Evolutionary conservation across 2,888 invertebrate genomes (phyloP).

Genomic region (Aspidiotus rigidus): DNA sequence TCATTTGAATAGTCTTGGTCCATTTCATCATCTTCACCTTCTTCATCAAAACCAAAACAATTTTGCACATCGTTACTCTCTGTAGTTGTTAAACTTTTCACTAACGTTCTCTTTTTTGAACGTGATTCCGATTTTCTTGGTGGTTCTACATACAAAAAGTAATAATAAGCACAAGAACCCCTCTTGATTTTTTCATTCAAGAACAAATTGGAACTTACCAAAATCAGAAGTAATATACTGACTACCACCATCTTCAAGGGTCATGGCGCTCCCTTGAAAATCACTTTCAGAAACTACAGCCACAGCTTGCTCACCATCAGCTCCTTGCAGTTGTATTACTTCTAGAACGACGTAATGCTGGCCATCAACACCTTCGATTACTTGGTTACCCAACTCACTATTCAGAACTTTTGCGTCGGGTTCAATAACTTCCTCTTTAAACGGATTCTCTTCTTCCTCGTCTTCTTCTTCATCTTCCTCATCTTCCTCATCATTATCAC

Average conservation of each 20-base stretch:
- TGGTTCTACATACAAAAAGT: background rate
- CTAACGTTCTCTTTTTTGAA: background rate
- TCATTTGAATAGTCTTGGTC: conserved; percentile 1
- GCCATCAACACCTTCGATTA: conserved; percentile 62
- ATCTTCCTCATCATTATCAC: conserved; percentile 39
- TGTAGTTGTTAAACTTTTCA: conserved; percentile 16
- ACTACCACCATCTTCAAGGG: background rate
- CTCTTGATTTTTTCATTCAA: background rate
- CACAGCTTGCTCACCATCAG: conserved; percentile 43
- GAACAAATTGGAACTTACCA: conserved; percentile 5
- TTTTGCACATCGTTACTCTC: conserved; percentile 57
- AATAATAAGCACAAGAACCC: background rate
- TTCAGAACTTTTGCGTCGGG: conserved; percentile 41
- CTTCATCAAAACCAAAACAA: conserved; percentile 74
- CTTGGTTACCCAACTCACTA: conserved; percentile 47
- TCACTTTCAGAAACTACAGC: conserved; percentile 48
- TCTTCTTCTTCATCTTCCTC: conserved; percentile 42
- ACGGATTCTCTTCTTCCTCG: conserved; percentile 39
- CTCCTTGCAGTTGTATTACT: conserved; percentile 60
- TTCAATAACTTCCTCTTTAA: conserved; percentile 41
- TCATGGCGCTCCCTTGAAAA: conserved; percentile 12
- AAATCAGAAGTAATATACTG: conserved; percentile 29
- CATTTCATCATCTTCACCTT: conserved; percentile 38
- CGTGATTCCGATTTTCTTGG: background rate
- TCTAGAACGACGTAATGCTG: conserved; percentile 84